phyloP scores from a whole-genome alignment of 2,797 vertebrate genomes.

The Trichosurus vulpecula region DNA sequence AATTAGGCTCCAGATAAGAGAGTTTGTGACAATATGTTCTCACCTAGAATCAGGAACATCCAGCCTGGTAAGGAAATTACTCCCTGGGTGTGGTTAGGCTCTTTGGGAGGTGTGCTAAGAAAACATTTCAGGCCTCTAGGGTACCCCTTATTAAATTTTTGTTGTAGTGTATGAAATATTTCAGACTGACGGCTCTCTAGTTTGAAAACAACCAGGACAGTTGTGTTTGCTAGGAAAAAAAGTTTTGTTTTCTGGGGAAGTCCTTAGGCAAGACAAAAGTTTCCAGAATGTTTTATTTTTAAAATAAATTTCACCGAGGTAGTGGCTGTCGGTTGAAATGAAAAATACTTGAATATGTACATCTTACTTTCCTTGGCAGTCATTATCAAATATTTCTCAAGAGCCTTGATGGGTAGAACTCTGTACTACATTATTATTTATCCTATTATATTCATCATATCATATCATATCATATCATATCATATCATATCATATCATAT shows the following conservation, averaged over 20 bases:
- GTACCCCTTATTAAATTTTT: neutral
- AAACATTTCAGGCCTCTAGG: neutral
- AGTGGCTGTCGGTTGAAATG: neutral
- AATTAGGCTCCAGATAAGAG: constrained; percentile 42
- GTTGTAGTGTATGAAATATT: constrained; percentile 16
- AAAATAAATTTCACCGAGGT: neutral
- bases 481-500: neutral
- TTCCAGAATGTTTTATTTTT: constrained; percentile 24
- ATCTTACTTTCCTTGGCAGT: constrained; percentile 11
- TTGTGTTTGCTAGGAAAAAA: constrained; percentile 26
- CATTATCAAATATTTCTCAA: neutral
- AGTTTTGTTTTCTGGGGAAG: constrained; percentile 20
- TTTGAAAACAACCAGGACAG: constrained; percentile 17
- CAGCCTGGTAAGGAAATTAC: neutral
- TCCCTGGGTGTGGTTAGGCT: neutral
- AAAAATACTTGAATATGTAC: neutral
- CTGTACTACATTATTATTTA: neutral
- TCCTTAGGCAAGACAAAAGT: neutral
- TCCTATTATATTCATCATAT: neutral
- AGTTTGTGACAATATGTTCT: neutral
- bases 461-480: neutral
- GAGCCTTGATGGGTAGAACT: neutral
- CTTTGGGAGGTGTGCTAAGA: neutral
- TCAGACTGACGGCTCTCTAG: constrained; percentile 31
- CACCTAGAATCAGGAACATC: neutral